phyloP scores from a whole-genome alignment of 2,113 vertebrate species.

The Casuarius casuarius region DNA sequence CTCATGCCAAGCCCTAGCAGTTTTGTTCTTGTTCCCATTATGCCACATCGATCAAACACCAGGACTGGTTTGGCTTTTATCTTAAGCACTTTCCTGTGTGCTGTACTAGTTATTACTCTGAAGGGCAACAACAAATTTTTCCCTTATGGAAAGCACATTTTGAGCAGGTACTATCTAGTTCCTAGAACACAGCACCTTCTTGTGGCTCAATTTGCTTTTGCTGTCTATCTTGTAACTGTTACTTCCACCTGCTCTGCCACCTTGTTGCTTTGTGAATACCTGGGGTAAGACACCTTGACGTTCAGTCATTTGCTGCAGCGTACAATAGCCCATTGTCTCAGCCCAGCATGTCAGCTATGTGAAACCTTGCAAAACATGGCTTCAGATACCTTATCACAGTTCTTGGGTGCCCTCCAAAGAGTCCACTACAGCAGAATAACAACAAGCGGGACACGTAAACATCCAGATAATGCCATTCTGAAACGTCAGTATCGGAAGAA shows the following conservation, averaged over 20 bases:
- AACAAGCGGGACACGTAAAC: neutral
- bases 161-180: neutral
- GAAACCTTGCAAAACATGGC: neutral
- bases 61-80: neutral
- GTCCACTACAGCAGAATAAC: neutral
- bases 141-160: neutral
- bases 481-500: neutral
- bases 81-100: fast-evolving
- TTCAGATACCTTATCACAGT: neutral
- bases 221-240: neutral
- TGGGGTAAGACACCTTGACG: neutral
- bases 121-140: neutral
- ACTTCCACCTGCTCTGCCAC: neutral
- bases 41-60: neutral
- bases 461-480: neutral
- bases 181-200: neutral
- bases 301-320: neutral
- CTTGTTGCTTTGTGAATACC: neutral
- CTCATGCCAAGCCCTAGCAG: neutral
- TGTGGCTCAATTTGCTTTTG: neutral
- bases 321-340: neutral
- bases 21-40: neutral
- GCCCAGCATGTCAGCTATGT: fast-evolving
- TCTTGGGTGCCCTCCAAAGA: neutral
- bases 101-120: neutral